Evolutionary conservation across 2,888 invertebrate species (phyloP), one percentile per base, ranked within the genome.

Genomic region (Agonopterix arenella): DNA sequence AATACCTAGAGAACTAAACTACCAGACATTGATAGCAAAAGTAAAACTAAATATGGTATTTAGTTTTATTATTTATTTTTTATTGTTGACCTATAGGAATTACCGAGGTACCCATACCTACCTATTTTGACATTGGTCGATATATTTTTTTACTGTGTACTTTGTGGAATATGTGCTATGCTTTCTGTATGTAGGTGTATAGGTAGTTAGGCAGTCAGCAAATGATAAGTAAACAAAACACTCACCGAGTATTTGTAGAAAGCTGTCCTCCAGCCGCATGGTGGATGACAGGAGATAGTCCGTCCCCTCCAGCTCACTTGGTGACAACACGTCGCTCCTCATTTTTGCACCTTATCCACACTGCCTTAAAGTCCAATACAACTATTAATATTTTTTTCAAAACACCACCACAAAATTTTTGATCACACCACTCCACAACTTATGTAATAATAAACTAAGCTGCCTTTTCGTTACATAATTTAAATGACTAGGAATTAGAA

Each of bases 221-320:
- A 43, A 43, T 43, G 11, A 11, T 42, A 41, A 41, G 36, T 45
- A 49, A 11, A 47, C 51, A 43, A 44, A 45, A 4, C 45, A 90
- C 91, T 91, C 68, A 92, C 92, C 91, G 44, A 92, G 81, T 67
- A 92, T 90, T 76, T 91, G 92, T 68, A 92, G 90, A 75, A 91
- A 91, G 68, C 88, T 90, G 60, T 92, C 92, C 62, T 92, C 92
- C 51, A 92, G 69, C 66, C 91, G 81, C 76, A 92, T 91, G 11
- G 92, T 91, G 56, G 91, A 91, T 59, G 91, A 91, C 53, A 92
- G 82, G 55, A 92, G 84, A 73, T 91, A 92, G 69, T 92, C 92
- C 4, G 91, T 90, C 61, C 91, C 91, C 73, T 92, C 92, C 68
- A 92, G 77, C 78, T 92, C 92, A 58, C 85, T 88, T 46, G 90